Base-by-base conservation (phyloP, 2,113 vertebrate species). In the Mesoclemmys tuberculata region DNA sequence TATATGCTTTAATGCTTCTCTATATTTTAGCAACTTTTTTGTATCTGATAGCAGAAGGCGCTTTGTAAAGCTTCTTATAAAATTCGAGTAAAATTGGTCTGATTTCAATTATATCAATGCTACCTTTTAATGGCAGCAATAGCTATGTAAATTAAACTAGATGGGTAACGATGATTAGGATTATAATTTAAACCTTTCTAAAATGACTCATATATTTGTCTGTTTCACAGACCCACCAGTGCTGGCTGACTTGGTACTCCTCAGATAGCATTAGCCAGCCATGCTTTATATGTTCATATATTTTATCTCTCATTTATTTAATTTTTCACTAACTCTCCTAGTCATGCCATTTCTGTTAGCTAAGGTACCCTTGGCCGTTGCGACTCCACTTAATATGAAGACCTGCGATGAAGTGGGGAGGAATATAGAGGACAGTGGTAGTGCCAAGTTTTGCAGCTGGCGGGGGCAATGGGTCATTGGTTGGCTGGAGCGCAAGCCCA, bases 81-180 rank as follows among this genome's bases (percentile, higher is more conserved):
- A 97, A 94, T 51, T 90, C 86, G 92, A 93, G 85, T n/a, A 87
- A 41, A 97, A 96, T 92, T 96, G 94, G 92, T 91, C 95, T 96
- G 96, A 94, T 96, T 96, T 96, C 96, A 96, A 44, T 96, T 95
- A 96, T 94, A 94, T 89, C 93, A 89, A 90, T 87, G 88, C 91
- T 95, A 90, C 84, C 64, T 71, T 89, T 80, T 90, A 0, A 0
- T 80, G 94, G 46, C 84, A 80, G 88, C 93, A 93, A 77, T 92
- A 95, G 92, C 91, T 96, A 89, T 94, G 82, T 94, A 94, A 94
- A 92, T 97, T 96, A 93, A 93, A 93, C 94, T 87, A 5, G 82
- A 86, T 93, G 95, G 89, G 61, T 93, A 94, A 92, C 95, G 95
- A 90, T 95, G 97, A 96, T 97, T 94, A 96, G 96, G 52, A 87